Base-by-base conservation (phyloP, 2,888 invertebrate genomes). In the Hypselothyrea guttata region DNA sequence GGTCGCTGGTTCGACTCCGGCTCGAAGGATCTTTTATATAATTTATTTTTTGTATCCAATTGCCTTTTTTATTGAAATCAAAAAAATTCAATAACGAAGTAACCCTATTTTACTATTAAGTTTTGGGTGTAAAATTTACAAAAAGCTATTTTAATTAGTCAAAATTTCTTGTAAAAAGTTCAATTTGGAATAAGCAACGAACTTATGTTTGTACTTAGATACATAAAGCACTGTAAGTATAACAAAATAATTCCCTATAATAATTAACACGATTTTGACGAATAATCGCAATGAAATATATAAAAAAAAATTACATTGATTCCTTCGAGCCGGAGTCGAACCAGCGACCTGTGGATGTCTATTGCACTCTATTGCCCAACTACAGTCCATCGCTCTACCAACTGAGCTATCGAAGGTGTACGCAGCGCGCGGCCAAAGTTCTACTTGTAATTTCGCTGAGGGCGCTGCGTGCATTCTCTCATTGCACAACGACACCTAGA, bases 341-440 rank as follows among this genome's bases (percentile, higher is more conserved):
- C 78, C 83, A 82, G 83, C 85, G 78, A 84, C 78, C 85, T 84
- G 75, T 82, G 83, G 78, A 84, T 78, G 7, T 66, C 85, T 78
- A 68, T 45, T 46, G 22, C 22, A 22, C 40, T 22, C 18, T 5
- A n/a, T 11, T 11, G 22, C 35, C 46, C 1, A 44, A 41, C 81
- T 83, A 76, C 72, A 76, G 76, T 83, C 76, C 83, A 83, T 75
- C 81, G 76, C 79, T 85, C 79, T 83, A 85, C 82, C 82, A 85
- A 72, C 85, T 85, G 83, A 83, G 83, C 82, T 83, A 83, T 85
- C 74, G 71, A 75, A 83, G 76, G 79, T 41, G 22, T 72, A 83
- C n/a, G 69, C 60, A 51, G 53, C 61, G 60, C 7, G n/a, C n/a
- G 27, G 1, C 31, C 15, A n/a, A 51, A 44, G 11, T 13, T 12